Conservation (phyloP, 2,797 vertebrate genomes). For the Rhyacichthys aspro region DNA sequence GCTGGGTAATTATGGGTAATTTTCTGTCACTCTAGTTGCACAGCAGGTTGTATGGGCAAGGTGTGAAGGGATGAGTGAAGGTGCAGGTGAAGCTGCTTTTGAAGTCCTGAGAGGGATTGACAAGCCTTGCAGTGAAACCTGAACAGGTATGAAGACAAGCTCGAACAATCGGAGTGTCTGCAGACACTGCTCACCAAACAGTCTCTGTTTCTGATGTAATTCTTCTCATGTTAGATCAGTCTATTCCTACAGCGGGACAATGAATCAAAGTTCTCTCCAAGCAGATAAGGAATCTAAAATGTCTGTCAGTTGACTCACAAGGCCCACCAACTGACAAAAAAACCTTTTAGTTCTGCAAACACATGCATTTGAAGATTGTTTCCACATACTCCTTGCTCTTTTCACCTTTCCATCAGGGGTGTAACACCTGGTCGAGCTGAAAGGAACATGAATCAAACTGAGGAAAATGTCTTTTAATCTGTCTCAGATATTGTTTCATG, state of each 20-base stretch:
- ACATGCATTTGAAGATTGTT: constrained; percentile 31
- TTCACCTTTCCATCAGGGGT: constrained; percentile 48
- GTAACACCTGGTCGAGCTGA: constrained; percentile 79
- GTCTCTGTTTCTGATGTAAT: constrained; percentile 40
- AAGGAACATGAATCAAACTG: constrained; percentile 71
- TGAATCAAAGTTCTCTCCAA: constrained; percentile 26
- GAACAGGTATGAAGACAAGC: constrained; percentile 72
- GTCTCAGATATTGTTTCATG: constrained; percentile 84
- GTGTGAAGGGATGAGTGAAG: constrained; percentile 62
- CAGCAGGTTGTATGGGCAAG: constrained; percentile 54
- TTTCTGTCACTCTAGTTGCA: constrained; percentile 42
- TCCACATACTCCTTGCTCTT: constrained; percentile 39
- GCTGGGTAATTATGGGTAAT: constrained; percentile 69
- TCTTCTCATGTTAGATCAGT: constrained; percentile 24
- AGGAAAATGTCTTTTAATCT: constrained; percentile 84
- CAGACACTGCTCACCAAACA: constrained; percentile 27
- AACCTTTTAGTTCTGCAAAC: constrained; percentile 39
- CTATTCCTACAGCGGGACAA: constrained; percentile 28
- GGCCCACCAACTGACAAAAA: constrained; percentile 21
- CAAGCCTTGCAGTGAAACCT: constrained; percentile 64
- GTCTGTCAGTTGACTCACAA: constrained; percentile 27
- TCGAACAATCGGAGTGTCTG: constrained; percentile 57
- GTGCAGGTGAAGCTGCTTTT: constrained; percentile 50
- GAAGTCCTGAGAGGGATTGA: constrained; percentile 65
- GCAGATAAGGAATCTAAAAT: constrained; percentile 36